These are phyloP conservation scores for Chymomyza amoena DNA, from an alignment of 2,888 invertebrate genomes.

Conservation along the genomic window DNA sequence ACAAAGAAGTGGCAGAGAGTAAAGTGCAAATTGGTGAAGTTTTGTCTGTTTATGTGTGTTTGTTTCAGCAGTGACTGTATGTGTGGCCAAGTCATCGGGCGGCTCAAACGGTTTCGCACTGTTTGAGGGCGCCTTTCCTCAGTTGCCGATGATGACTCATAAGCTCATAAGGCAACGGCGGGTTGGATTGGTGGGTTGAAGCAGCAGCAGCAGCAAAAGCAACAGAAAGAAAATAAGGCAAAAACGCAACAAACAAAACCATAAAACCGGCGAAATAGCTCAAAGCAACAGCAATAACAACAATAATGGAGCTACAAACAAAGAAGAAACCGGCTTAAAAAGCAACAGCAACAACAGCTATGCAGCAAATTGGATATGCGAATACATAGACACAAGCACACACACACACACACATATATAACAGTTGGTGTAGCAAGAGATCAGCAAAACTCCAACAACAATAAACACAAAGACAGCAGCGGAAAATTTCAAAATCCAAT, in stretches of 20 bases:
- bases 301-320: conserved; percentile 34
- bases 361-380: neutral
- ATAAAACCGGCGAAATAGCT: conserved; percentile 62
- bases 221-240: conserved; percentile 21
- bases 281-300: conserved; percentile 31
- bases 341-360: neutral
- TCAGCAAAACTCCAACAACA: neutral
- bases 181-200: too few relatives aligned
- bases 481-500: neutral
- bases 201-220: conserved; percentile 23
- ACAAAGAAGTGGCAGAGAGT: neutral
- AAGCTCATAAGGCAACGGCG: neutral
- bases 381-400: neutral
- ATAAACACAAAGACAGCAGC: neutral
- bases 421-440: neutral
- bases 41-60: neutral
- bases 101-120: neutral
- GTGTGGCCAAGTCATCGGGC: neutral
- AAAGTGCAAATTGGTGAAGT: neutral
- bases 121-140: neutral
- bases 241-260: conserved; percentile 24
- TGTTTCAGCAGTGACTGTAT: neutral
- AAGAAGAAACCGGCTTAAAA: conserved; percentile 65
- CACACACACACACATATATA: neutral
- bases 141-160: neutral